A percentile compares a stretch with the other conserved stretches of the same genome.
Conservation (phyloP, 2,888 invertebrate genomes). For the Psococerastis gibbosa region DNA sequence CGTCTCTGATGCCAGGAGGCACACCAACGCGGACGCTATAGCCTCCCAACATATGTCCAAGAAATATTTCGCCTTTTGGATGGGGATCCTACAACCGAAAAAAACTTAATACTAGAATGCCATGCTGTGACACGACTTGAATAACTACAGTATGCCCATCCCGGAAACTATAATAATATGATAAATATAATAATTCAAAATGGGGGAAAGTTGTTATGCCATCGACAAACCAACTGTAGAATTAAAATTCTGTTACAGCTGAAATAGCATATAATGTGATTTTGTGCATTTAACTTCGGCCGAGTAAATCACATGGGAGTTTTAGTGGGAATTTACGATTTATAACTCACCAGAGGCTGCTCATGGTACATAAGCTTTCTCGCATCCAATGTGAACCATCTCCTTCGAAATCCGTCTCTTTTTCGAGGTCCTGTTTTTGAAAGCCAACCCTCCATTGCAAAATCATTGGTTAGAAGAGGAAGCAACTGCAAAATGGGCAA, state of each 20-base stretch:
- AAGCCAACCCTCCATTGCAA: constrained; percentile 69
- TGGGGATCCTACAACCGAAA: constrained; percentile 45
- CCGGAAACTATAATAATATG: too few species aligned
- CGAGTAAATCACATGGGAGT: too few species aligned
- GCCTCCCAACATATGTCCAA: constrained; percentile 59
- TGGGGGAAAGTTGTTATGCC: neutral
- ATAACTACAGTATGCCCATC: too few species aligned
- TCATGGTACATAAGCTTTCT: constrained; percentile 87
- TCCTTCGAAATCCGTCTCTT: constrained; percentile 60
- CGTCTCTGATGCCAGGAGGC: constrained; percentile 47
- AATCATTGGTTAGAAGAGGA: constrained; percentile 57
- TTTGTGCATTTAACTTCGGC: too few species aligned
- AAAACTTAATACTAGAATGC: too few species aligned
- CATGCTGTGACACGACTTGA: too few species aligned
- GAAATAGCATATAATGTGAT: too few species aligned
- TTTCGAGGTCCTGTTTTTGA: constrained; percentile 74
- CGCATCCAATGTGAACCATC: constrained; percentile 80
- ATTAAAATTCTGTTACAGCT: too few species aligned
- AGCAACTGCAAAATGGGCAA: constrained; percentile 35
- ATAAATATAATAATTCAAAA: too few species aligned
- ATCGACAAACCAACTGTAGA: constrained; percentile 1
- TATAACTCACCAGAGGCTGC: constrained; percentile 42
- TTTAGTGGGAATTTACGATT: neutral
- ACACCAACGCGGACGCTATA: constrained; percentile 52
- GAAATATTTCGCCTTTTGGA: constrained; percentile 79